Evolutionary conservation across 2,113 vertebrate genomes (phyloP), one percentile per base, ranked within the genome.

Genomic region (Hemiprocne comata): DNA sequence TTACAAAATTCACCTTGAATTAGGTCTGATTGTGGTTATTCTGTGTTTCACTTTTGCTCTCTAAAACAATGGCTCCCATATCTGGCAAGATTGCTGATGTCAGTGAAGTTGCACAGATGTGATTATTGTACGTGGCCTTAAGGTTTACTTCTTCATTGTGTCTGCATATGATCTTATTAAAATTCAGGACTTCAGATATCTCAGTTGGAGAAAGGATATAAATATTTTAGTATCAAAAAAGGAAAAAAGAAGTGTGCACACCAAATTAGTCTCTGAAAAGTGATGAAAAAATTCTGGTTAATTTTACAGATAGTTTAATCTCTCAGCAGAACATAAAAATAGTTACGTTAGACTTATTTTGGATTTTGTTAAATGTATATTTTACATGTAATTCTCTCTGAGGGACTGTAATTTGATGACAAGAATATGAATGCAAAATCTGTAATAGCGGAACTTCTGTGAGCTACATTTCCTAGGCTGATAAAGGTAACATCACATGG

Each of bases 371-470:
- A 42, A 73, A 36, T 80, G 12, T 92, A 25, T 83, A 33, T 94
- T 96, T 94, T 86, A 44, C 11, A 29, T 51, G 31, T 76, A 78
- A 78, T 92, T 93, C 20, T 90, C 15, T 87, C 28, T 46, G 40
- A 50, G 17, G 62, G 34, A 79, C 54, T 79, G 38, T 70, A 89
- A 55, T 81, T 87, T 92, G 65, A 60, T 89, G 67, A 51, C 23
- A 88, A 73, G 28, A 66, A 57, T 92, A 87, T 85, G 46, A 95
- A 96, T 78, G 34, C n/a, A 89, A 95, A 92, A 71, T 74, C 38
- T 61, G 10, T 77, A 92, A 66, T 17, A 73, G 40, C 38, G 94
- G 33, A 90, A 67, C 11, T 85, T 85, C 44, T 80, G 36, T 72
- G 57, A 79, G 46, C 55, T 95, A 24, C 72, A 73, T 74, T 77